A percentile compares a stretch with the other conserved stretches of the same genome.
phyloP scores from a whole-genome alignment of 2,797 vertebrate species.

The Iguana delicatissima region DNA sequence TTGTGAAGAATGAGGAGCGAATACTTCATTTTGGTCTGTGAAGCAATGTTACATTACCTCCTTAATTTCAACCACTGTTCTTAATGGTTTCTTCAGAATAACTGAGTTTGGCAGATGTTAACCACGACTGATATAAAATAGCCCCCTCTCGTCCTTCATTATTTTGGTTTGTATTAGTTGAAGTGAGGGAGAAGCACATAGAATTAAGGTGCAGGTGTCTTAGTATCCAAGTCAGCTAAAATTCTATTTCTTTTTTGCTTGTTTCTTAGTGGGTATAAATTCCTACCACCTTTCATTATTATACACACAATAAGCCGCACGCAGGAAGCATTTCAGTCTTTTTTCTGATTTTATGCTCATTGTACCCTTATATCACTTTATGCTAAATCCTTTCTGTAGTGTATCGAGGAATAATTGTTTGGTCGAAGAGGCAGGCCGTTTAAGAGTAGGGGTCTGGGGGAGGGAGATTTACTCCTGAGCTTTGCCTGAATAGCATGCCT shows the following conservation, averaged over 20 bases:
- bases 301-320: background rate
- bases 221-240: too few species aligned
- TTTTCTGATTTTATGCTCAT: background rate
- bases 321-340: too few species aligned
- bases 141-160: conserved; percentile 35
- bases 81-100: background rate
- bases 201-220: background rate
- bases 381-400: background rate
- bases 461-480: conserved; percentile 22
- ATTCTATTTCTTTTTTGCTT: background rate
- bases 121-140: conserved; percentile 26
- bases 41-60: background rate
- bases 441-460: background rate
- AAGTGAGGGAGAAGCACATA: conserved; percentile 46
- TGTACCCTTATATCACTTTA: background rate
- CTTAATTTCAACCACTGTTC: background rate
- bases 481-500: background rate
- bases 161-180: conserved; percentile 41
- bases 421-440: background rate
- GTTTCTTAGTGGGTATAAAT: too few species aligned
- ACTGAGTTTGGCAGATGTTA: conserved; percentile 53
- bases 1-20: background rate
- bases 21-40: background rate
- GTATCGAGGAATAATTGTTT: background rate
- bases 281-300: background rate